Evolutionary conservation across 2,888 invertebrate genomes (phyloP).

Genomic region (Pristionchus arcanus): DNA sequence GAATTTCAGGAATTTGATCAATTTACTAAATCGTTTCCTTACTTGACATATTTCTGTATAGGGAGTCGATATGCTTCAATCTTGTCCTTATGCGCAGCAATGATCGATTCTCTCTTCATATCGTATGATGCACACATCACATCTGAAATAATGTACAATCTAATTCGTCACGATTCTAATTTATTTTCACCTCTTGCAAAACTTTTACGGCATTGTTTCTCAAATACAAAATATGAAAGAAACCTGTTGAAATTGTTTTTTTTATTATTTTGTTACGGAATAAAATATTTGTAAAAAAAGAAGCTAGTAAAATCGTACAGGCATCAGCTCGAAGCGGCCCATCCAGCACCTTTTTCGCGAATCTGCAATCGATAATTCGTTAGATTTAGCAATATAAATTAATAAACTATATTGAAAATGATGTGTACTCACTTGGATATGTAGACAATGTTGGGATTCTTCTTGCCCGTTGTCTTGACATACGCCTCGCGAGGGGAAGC

Average conservation of each 20-base stretch:
- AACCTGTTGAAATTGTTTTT: too few relatives aligned
- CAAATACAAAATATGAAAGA: too few relatives aligned
- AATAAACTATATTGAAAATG: background rate
- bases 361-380: constrained; percentile 56
- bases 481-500: background rate
- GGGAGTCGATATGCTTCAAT: constrained; percentile 69
- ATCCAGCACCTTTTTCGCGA: constrained; percentile 69
- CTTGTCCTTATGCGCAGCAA: constrained; percentile 62
- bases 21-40: background rate
- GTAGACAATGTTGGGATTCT: constrained; percentile 61
- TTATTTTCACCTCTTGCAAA: too few relatives aligned
- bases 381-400: background rate
- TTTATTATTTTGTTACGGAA: too few relatives aligned
- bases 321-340: constrained; percentile 72
- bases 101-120: constrained; percentile 62
- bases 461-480: constrained; percentile 56
- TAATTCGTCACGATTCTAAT: too few relatives aligned
- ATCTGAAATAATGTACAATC: background rate
- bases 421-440: constrained; percentile 58
- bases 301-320: constrained; percentile 21
- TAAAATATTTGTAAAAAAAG: too few relatives aligned
- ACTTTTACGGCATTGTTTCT: too few relatives aligned
- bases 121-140: constrained; percentile 68
- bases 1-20: background rate
- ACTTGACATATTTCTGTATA: constrained; percentile 70